Evolutionary conservation across 2,888 invertebrate genomes (phyloP), one percentile per base, ranked within the genome.

Genomic region (Napeogenes sylphis): DNA sequence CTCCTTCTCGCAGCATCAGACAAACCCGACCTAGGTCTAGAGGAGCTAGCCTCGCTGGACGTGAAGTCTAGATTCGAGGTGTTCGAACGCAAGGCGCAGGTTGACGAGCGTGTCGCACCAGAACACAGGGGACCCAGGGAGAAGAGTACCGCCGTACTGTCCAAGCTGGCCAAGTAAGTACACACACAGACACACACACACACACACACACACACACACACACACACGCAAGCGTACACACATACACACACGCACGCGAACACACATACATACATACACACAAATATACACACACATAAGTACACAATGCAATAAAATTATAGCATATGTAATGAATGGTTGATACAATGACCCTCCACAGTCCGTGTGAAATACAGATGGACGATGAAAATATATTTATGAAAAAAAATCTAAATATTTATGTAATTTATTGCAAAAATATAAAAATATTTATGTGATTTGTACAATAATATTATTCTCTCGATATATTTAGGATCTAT

Each of bases 41-140:
- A 96, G 71, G 96, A 97, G 80, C 85, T 97, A 59, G 94, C 95
- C 42, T 92, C 94, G 69, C 86, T 97, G 69, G 96, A 97, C 83
- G 95, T 97, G 12, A 95, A 95, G 83, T 94, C 96, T 42, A 92
- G 95, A 66, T 97, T 96, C 90, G 94, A 96, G 83, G 94, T 96
- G 71, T 97, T 97, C 84, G 96, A 97, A 84, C 92, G 94, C 69
- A 85, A 87, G 54, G 87, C 82, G 57, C 91, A 92, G 68, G 78
- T 82, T 13, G 83, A 80, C 53, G 92, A 92, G 69, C 81, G 75
- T 0, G 80, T 70, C 45, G 80, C 73, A 12, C 73, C 73, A 32
- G 80, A 82, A 65, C 80, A 76, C 0, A 71, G 82, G 2, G 80
- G 70, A 3, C 83, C 81, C 0, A 59, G 83, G 12, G 90, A 88